These are phyloP conservation scores for Microhierax caerulescens DNA, from an alignment of 2,797 vertebrate genomes.

Conservation along the genomic window DNA sequence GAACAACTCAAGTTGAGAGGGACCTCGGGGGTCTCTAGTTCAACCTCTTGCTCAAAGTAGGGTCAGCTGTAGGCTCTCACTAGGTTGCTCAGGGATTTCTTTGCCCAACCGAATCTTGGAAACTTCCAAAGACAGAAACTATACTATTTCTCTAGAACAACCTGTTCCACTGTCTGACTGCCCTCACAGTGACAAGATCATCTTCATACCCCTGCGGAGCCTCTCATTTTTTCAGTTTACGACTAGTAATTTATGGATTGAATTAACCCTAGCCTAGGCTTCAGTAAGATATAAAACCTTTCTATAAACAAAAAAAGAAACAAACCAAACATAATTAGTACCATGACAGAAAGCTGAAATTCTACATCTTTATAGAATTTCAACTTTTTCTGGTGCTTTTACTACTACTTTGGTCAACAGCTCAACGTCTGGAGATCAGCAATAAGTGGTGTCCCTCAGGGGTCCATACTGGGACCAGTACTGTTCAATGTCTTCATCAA, in stretches of 20 bases:
- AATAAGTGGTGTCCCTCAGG: neutral
- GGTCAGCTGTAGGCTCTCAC: neutral
- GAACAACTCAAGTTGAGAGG: neutral
- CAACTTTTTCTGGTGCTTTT: neutral
- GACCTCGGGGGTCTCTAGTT: neutral
- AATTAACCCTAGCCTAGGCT: neutral
- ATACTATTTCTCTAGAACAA: neutral
- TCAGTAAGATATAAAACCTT: neutral
- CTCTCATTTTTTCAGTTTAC: neutral
- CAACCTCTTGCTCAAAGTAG: neutral
- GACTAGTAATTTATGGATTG: neutral
- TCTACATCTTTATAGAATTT: neutral
- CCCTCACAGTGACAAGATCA: neutral
- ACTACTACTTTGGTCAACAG: neutral
- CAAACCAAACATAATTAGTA: neutral
- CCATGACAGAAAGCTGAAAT: neutral
- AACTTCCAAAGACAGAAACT: neutral
- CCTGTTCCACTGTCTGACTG: neutral
- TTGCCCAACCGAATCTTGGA: neutral
- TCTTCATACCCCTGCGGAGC: neutral
- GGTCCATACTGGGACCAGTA: no score
- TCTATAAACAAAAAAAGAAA: neutral
- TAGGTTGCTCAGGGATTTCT: neutral
- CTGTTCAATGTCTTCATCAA: neutral
- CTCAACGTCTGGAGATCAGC: accelerated